Evolutionary conservation across 2,113 vertebrate species (phyloP).

Genomic region (Oreotrochilus melanogaster): DNA sequence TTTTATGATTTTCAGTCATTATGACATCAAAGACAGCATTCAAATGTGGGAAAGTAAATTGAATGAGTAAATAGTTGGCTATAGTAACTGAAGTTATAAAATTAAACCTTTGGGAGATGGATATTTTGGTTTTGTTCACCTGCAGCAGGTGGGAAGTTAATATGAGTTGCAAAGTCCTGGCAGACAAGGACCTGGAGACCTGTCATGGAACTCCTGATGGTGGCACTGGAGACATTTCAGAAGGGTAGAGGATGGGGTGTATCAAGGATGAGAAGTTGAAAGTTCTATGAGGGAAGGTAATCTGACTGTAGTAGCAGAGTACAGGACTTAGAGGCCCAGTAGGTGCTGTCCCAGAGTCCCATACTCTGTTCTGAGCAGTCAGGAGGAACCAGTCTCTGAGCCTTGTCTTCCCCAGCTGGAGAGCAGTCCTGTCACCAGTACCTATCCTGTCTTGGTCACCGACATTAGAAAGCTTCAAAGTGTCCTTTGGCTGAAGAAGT

Average conservation of each 20-base stretch:
- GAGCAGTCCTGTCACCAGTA: not conserved
- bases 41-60: not conserved
- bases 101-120: not conserved
- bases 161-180: not conserved
- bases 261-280: not conserved
- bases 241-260: not conserved
- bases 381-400: not conserved
- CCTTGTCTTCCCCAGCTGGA: not conserved
- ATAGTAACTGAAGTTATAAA: not conserved
- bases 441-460: not conserved
- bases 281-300: not conserved
- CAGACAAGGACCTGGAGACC: not conserved
- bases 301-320: not conserved
- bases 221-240: not conserved
- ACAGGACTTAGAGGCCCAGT: not conserved
- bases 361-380: fast-evolving
- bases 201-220: not conserved
- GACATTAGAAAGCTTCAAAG: not conserved
- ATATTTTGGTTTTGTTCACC: not conserved
- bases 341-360: not conserved
- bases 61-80: not conserved
- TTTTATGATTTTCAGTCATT: not conserved
- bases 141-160: not conserved
- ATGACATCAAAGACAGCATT: not conserved
- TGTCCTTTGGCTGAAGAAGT: not conserved